These are phyloP conservation scores for Harmothoe impar DNA, from an alignment of 2,888 invertebrate genomes.

Conservation along the genomic window DNA sequence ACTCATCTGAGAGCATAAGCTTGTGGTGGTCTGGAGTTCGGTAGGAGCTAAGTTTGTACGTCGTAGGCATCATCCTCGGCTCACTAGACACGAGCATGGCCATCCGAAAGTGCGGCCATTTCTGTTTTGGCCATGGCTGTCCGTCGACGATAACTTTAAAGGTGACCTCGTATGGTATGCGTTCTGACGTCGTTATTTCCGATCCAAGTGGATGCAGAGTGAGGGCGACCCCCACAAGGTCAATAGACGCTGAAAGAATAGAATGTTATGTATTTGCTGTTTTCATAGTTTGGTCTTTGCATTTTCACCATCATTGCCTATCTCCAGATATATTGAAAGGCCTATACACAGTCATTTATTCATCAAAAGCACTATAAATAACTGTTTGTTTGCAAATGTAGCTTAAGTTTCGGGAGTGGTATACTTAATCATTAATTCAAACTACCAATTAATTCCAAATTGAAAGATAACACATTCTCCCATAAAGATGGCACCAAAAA, in stretches of 20 bases:
- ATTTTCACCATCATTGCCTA: no score
- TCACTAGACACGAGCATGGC: background rate
- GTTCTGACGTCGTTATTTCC: background rate
- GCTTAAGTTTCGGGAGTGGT: no score
- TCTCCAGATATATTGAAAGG: no score
- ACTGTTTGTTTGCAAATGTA: no score
- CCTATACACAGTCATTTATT: no score
- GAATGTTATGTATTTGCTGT: no score
- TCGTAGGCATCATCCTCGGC: background rate
- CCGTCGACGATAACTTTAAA: background rate
- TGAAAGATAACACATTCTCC: no score
- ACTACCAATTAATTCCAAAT: no score
- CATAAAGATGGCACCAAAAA: no score
- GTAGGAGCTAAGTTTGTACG: background rate
- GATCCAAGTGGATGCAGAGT: background rate
- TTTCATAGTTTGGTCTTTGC: no score
- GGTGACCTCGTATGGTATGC: background rate
- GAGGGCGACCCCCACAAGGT: background rate
- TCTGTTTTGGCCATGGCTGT: background rate
- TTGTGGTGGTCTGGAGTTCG: background rate
- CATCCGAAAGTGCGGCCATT: slow-evolving; percentile 27
- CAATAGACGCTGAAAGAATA: background rate
- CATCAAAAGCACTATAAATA: no score
- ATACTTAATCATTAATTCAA: no score
- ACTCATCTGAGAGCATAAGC: background rate